Evolutionary conservation across 2,113 vertebrate species (phyloP), one percentile per base, ranked within the genome.

Genomic region (Himantopus leucocephalus): DNA sequence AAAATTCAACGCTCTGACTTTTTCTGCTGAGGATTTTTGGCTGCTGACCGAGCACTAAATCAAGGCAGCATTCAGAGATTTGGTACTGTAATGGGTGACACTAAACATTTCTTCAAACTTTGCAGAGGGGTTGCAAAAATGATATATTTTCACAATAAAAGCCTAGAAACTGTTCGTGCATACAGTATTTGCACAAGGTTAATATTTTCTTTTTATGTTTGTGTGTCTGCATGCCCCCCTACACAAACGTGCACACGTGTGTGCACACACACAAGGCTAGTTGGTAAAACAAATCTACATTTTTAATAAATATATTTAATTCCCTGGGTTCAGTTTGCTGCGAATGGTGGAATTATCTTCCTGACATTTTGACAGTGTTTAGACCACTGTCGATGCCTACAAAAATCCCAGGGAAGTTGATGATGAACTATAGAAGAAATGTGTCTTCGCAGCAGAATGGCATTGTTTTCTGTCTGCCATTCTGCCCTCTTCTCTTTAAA

Each of bases 351-450:
- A 89, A 88, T 52, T 83, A 68, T 24, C 32, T 74, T 71, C n/a
- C 35, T 60, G 68, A 63, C 5, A 39, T 85, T 94, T 81, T 71
- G 64, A 68, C n/a, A 77, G 27, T 66, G 37, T 89, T 74, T 77
- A 23, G 30, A 86, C 50, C 62, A 41, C 45, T 86, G 81, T 59
- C 7, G 2, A 29, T 47, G 75, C 55, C 47, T 64, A 72, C 52
- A 81, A 68, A 88, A 84, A 59, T 74, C 53, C 68, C 2, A 4
- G 62, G 41, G 55, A 91, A 89, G 58, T 52, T 37, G 63, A 45
- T 64, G 89, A 90, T 87, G 87, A 86, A 35, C 35, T 82, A 60
- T 68, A 68, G 74, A 83, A 83, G 85, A 88, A 95, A 94, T 73
- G 76, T 85, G 76, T 95, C 88, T 91, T 96, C 4, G 9, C 68